Percentiles rank a stretch among this genome's conserved stretches.
Conservation (phyloP, 1,140 invertebrate species). For the Drosophila bocqueti region DNA sequence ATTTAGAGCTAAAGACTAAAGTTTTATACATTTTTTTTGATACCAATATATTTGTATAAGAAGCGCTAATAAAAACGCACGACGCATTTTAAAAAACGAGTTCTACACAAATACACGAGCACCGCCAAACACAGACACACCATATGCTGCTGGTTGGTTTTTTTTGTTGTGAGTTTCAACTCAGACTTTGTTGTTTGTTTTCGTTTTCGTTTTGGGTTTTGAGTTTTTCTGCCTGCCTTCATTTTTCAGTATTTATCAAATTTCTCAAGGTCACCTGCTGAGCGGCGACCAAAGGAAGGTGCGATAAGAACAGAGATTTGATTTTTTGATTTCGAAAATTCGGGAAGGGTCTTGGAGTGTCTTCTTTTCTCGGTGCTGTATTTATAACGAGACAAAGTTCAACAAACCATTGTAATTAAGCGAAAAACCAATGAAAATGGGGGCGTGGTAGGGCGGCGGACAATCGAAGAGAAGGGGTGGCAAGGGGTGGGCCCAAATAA, state of each 20-base stretch:
- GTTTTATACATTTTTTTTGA: constrained; percentile 26
- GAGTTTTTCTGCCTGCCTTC: constrained; percentile 14
- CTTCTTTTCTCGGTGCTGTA: neutral
- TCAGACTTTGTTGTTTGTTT: constrained; percentile 18
- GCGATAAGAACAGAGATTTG: constrained; percentile 41
- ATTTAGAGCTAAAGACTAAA: constrained; percentile 55
- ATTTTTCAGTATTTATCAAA: constrained; percentile 25
- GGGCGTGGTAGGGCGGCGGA: neutral
- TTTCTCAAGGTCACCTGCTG: constrained; percentile 31
- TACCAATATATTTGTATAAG: constrained; percentile 33
- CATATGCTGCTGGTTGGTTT: constrained; percentile 10
- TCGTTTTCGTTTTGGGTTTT: constrained; percentile 5
- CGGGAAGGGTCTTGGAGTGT: constrained; percentile 2
- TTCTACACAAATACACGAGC: constrained; percentile 46
- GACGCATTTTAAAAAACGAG: constrained; percentile 74
- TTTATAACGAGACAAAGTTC: constrained; percentile 42
- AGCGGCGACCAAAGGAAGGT: constrained; percentile 7
- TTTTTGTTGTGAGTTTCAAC: constrained; percentile 5
- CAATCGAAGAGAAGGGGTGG: neutral
- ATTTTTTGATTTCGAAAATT: constrained; percentile 46
- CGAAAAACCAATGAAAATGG: neutral
- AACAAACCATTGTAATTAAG: constrained; percentile 44
- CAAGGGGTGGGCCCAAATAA: neutral
- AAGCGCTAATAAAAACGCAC: constrained; percentile 66
- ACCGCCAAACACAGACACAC: constrained; percentile 3